phyloP scores from a whole-genome alignment of 2,888 invertebrate genomes.

The Cremastinae sp. region DNA sequence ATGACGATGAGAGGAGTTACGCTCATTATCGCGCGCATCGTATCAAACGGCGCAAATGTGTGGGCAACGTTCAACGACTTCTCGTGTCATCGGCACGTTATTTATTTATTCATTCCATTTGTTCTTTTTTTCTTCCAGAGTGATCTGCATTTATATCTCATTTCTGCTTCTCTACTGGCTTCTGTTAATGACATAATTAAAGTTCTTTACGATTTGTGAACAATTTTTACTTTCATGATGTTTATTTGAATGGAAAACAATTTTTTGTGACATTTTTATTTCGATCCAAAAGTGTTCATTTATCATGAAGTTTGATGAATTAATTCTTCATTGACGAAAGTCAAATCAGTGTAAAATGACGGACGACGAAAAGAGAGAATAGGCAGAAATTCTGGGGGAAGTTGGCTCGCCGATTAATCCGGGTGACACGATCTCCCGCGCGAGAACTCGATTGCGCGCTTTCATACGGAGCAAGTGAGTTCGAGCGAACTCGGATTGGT shows the following conservation, averaged over 20 bases:
- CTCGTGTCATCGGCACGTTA: conserved; percentile 47
- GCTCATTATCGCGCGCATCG: conserved; percentile 49
- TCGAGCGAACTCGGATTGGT: conserved; percentile 49
- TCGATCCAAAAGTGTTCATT: too few species aligned
- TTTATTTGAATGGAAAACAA: too few species aligned
- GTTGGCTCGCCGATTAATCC: conserved; percentile 54
- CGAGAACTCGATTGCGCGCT: conserved; percentile 36
- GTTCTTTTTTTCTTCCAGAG: conserved; percentile 10
- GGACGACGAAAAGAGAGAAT: too few species aligned
- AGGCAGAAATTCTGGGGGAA: conserved; percentile 7
- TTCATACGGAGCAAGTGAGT: conserved; percentile 18
- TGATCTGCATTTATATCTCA: conserved; percentile 1
- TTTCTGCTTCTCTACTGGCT: conserved; percentile 5
- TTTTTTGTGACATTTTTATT: too few species aligned
- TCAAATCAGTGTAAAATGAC: too few species aligned
- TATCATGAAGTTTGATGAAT: too few species aligned
- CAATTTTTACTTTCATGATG: neutral
- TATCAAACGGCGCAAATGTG: conserved; percentile 18
- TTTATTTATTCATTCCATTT: conserved; percentile 16
- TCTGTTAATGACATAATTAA: too few species aligned
- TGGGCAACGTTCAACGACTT: conserved; percentile 44
- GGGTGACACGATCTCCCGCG: conserved; percentile 53
- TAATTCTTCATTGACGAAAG: too few species aligned
- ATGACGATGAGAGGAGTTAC: conserved; percentile 50
- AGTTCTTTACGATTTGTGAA: conserved; percentile 5